Percentiles rank a stretch among this genome's conserved stretches.
These are phyloP conservation scores for Hipparchia sbordonii DNA, from an alignment of 2,888 invertebrate species.

Conservation along the genomic window DNA sequence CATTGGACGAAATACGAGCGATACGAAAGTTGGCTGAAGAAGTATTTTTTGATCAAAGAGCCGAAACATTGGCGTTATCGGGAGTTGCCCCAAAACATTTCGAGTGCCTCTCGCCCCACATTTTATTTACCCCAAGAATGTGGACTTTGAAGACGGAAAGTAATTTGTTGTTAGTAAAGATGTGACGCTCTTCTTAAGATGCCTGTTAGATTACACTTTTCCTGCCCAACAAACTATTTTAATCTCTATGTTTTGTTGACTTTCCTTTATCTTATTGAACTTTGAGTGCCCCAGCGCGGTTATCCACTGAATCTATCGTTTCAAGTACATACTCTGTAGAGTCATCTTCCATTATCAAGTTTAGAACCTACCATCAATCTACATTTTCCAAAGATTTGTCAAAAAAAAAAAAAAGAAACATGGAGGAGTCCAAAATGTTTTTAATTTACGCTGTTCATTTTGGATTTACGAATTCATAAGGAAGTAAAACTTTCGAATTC, in stretches of 20 bases:
- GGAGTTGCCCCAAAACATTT: conserved; percentile 52
- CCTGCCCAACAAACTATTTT: conserved; percentile 51
- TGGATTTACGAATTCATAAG: conserved; percentile 18
- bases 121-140: conserved; percentile 75
- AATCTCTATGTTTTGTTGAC: conserved; percentile 28
- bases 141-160: conserved; percentile 72
- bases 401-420: conserved; percentile 23
- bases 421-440: conserved; percentile 17
- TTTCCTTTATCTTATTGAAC: conserved; percentile 12
- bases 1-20: conserved; percentile 30
- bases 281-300: background rate
- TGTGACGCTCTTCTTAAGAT: conserved; percentile 57
- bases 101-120: conserved; percentile 55
- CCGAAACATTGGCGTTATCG: conserved; percentile 53
- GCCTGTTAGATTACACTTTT: conserved; percentile 61
- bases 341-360: background rate
- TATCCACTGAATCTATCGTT: conserved; percentile 5
- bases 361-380: background rate
- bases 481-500: background rate
- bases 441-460: conserved; percentile 34
- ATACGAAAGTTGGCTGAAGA: conserved; percentile 60
- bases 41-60: conserved; percentile 69
- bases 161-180: conserved; percentile 69
- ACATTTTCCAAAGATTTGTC: background rate
- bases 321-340: background rate